Evolutionary conservation across 1,140 invertebrate genomes (phyloP), one percentile per base, ranked within the genome.

Genomic region (Artemia franciscana): DNA sequence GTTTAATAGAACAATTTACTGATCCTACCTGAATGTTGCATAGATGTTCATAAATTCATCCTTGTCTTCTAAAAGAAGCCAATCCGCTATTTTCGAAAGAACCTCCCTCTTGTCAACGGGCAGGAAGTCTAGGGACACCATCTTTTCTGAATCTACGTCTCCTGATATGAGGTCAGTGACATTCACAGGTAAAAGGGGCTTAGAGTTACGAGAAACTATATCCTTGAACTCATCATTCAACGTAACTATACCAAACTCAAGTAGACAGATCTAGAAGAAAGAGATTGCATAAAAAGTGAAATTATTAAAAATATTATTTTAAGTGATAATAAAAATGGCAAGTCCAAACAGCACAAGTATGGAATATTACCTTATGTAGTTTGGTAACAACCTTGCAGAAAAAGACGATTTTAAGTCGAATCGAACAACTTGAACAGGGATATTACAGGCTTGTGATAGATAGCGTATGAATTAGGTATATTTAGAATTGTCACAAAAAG

Each of bases 171-270:
- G 76, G 74, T 93, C 88, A 67, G 93, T 72, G 24, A 96, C 76
- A 59, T 84, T 79, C 5, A 91, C 84, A 0, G 91, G 83, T 26
- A 88, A 81, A 26, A 94, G 75, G 4, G 90, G 86, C 67, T 86
- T 83, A 67, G 89, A 91, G 74, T 94, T 84, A 63, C 87, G 82
- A 61, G 81, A 81, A 12, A 97, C 73, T 59, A 91, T 76, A 68
- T 88, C 85, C 68, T 88, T 84, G 72, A 94, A 94, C 70, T 95
- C 89, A 65, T 80, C 79, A 68, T 88, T 87, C 24, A 96, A 72
- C 62, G 81, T 79, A 66, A 84, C 77, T 63, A 81, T 81, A 26
- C 86, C 86, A 69, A 79, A 78, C 69, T 84, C 82, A 71, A 82
- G 87, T 30, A 87, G 72, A 24, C 80, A 77, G 58, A 78, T 80